Evolutionary conservation across 2,888 invertebrate genomes (phyloP).

Genomic region (Drosophila atripex): DNA sequence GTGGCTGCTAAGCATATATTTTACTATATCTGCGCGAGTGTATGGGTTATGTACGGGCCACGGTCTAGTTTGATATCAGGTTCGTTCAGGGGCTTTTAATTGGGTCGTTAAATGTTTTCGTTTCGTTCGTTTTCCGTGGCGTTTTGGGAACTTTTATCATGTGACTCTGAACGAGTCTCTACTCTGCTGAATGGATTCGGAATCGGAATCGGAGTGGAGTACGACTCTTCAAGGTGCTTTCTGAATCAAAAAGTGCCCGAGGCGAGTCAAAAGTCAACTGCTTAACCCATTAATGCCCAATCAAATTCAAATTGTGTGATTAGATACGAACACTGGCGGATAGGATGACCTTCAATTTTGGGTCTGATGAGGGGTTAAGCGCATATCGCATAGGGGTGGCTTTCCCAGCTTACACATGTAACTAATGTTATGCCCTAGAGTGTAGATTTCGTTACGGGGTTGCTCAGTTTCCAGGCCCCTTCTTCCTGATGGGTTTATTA

Average conservation of each 20-base stretch:
- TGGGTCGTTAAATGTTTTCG: conserved; percentile 73
- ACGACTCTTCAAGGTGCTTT: conserved; percentile 63
- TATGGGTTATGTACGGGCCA: conserved; percentile 32
- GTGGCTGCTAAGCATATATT: conserved; percentile 56
- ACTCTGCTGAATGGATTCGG: conserved; percentile 32
- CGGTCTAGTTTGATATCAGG: conserved; percentile 65
- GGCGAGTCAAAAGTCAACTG: conserved; percentile 54
- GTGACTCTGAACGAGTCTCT: conserved; percentile 37
- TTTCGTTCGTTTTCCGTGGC: conserved; percentile 36
- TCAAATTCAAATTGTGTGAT: conserved; percentile 66
- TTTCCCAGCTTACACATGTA: conserved; percentile 47
- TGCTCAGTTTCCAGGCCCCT: conserved; percentile 62
- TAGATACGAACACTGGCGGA: conserved; percentile 55
- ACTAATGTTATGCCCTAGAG: conserved; percentile 52
- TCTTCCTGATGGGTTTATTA: conserved; percentile 72
- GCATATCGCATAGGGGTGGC: conserved; percentile 35
- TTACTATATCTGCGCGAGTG: conserved; percentile 64
- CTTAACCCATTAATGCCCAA: conserved; percentile 75
- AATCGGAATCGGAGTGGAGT: not conserved
- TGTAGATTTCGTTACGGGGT: conserved; percentile 45
- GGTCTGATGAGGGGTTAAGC: conserved; percentile 46
- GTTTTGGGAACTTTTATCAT: conserved; percentile 44
- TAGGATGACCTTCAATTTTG: conserved; percentile 42
- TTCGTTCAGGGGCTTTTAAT: conserved; percentile 68
- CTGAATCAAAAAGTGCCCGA: no score